Conservation (phyloP, 1,140 invertebrate genomes). For the Drosophila sechellia region DNA sequence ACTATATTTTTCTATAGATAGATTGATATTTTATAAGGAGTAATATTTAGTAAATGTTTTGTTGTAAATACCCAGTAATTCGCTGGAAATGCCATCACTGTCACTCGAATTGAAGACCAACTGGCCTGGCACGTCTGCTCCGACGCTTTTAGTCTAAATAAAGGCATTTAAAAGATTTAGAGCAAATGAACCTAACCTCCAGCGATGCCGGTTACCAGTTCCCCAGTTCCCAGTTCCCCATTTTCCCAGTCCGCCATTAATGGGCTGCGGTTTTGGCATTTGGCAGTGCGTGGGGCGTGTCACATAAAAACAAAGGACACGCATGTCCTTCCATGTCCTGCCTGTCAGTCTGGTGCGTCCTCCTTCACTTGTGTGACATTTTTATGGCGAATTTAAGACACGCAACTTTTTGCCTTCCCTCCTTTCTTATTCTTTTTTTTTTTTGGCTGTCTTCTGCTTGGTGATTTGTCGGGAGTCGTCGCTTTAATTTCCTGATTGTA, state of each 20-base stretch:
- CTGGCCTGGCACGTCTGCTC: constrained; percentile 57
- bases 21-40: background rate
- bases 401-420: constrained; percentile 60
- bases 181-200: constrained; percentile 82
- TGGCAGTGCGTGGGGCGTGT: constrained; percentile 55
- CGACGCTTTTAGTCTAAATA: constrained; percentile 79
- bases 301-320: constrained; percentile 80
- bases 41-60: no score
- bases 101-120: background rate
- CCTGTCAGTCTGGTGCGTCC: constrained; percentile 48
- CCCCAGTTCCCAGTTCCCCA: no score
- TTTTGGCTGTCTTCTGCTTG: constrained; percentile 18
- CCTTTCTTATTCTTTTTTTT: constrained; percentile 9
- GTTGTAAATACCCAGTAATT: background rate
- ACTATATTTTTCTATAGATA: no score
- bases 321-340: constrained; percentile 64
- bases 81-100: constrained; percentile 20
- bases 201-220: constrained; percentile 48
- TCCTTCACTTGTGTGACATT: constrained; percentile 68
- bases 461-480: constrained; percentile 67
- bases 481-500: constrained; percentile 63
- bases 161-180: constrained; percentile 83
- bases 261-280: constrained; percentile 18
- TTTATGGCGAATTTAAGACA: constrained; percentile 81
- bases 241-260: constrained; percentile 55